These are phyloP conservation scores for Anoplophora glabripennis DNA, from an alignment of 1,140 invertebrate species.

Conservation along the genomic window DNA sequence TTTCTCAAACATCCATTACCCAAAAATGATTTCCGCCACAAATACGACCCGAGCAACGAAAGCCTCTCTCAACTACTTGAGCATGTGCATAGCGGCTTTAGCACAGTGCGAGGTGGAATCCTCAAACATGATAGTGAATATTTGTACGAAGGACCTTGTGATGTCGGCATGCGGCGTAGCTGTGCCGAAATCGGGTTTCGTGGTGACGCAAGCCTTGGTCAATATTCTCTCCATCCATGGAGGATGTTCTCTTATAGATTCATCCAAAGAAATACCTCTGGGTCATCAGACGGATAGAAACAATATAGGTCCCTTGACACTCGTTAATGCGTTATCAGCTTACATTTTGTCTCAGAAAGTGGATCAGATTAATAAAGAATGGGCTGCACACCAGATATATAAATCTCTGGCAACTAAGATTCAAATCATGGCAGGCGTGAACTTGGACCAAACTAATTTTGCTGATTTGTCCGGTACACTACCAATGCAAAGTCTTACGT, in stretches of 20 bases:
- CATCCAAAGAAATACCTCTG: conserved; percentile 39
- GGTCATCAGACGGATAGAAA: conserved; percentile 30
- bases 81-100: conserved; percentile 57
- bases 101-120: conserved; percentile 56
- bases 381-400: conserved; percentile 60
- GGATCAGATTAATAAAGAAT: conserved; percentile 52
- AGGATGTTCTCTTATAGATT: conserved; percentile 48
- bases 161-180: conserved; percentile 38
- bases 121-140: conserved; percentile 57
- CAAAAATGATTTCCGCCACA: conserved; percentile 34
- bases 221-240: conserved; percentile 54
- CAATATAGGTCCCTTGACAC: conserved; percentile 49
- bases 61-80: conserved; percentile 54
- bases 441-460: conserved; percentile 46
- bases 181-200: conserved; percentile 48
- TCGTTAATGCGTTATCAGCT: conserved; percentile 64
- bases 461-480: conserved; percentile 53
- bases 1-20: conserved; percentile 24
- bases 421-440: conserved; percentile 35
- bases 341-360: conserved; percentile 56
- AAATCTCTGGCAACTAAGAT: conserved; percentile 43
- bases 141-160: conserved; percentile 63
- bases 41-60: conserved; percentile 43
- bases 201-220: conserved; percentile 62
- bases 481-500: conserved; percentile 46